Evolutionary conservation across 2,113 vertebrate species (phyloP).

Genomic region (Corvus moneduloides): DNA sequence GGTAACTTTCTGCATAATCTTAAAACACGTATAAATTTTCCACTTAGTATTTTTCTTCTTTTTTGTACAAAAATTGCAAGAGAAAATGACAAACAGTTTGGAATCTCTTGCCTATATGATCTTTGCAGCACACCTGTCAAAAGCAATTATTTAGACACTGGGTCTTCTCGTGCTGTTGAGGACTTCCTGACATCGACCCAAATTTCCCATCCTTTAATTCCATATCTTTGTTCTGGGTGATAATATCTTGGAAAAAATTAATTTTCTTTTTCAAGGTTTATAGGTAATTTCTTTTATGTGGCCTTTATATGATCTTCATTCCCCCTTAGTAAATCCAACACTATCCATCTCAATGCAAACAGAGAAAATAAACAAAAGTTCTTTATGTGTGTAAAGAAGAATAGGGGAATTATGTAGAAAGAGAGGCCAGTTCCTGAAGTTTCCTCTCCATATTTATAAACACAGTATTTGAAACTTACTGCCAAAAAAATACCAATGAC

Average conservation of each 20-base stretch:
- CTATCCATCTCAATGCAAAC: neutral
- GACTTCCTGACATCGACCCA: neutral
- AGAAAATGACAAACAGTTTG: neutral
- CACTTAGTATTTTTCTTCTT: neutral
- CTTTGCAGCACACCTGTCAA: neutral
- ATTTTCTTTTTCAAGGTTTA: neutral
- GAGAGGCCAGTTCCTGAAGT: neutral
- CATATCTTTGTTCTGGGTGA: neutral
- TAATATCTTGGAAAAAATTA: neutral
- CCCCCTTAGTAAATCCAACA: neutral
- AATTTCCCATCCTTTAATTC: neutral
- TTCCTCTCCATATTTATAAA: neutral
- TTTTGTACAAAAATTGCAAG: neutral
- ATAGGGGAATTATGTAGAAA: neutral
- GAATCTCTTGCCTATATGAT: neutral
- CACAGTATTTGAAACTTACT: neutral
- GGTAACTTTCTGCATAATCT: neutral
- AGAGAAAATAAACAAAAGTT: neutral
- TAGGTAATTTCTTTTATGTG: neutral
- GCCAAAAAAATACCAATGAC: neutral
- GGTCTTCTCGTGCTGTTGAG: neutral
- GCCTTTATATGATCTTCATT: neutral
- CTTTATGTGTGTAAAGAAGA: rapidly evolving
- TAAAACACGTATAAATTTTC: neutral
- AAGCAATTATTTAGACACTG: neutral